Evolutionary conservation across 2,888 invertebrate genomes (phyloP).

Genomic region (Epistrophe eligans): DNA sequence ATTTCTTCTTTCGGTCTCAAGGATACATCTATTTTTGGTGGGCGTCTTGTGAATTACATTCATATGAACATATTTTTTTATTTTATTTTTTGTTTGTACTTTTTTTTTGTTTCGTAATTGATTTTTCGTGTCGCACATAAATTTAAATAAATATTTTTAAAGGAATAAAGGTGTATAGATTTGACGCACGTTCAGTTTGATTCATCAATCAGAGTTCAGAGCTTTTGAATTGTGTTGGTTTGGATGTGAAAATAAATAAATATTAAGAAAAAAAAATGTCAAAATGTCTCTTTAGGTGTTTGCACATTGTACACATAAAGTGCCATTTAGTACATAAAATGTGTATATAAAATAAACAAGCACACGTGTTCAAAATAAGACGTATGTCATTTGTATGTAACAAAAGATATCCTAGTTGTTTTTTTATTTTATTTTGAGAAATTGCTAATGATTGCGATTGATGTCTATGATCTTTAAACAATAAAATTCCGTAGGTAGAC

Average conservation of each 20-base stretch:
- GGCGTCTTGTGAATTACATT: constrained; percentile 28
- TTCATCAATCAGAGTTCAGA: constrained; percentile 22
- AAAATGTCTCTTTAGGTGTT: not conserved
- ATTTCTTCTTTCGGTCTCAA: constrained; percentile 26
- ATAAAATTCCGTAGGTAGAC: too few species aligned
- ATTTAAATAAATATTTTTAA: constrained; percentile 53
- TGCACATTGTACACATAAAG: constrained; percentile 6
- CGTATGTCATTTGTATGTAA: not conserved
- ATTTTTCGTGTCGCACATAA: constrained; percentile 71
- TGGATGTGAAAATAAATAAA: constrained; percentile 13
- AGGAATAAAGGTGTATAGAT: constrained; percentile 28
- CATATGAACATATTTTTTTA: constrained; percentile 24
- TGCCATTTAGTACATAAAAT: not conserved
- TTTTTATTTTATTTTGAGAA: not conserved
- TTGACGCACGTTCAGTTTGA: constrained; percentile 33
- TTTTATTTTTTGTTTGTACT: not conserved
- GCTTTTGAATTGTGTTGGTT: not conserved
- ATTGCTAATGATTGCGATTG: too few species aligned
- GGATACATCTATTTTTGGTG: constrained; percentile 24
- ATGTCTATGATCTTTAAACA: too few species aligned
- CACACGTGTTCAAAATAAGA: not conserved
- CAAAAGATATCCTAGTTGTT: not conserved
- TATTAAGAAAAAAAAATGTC: constrained; percentile 11
- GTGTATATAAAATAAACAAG: not conserved
- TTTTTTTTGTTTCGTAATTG: constrained; percentile 53